Conservation (phyloP, 2,113 vertebrate species). For the Neofelis nebulosa region DNA sequence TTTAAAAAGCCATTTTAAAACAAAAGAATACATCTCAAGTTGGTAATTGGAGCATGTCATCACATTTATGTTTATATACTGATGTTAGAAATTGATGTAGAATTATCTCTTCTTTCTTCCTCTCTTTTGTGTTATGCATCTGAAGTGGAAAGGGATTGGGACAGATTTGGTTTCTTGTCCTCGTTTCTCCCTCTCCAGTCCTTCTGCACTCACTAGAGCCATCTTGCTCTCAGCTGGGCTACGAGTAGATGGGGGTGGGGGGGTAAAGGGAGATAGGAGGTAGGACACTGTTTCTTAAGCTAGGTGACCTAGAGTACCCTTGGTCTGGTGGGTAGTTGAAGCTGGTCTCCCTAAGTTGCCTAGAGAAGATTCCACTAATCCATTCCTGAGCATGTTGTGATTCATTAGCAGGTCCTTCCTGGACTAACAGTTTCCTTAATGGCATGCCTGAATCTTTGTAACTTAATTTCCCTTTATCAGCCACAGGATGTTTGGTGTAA, state of each 20-base stretch:
- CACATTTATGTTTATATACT: background rate
- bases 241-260: background rate
- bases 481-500: background rate
- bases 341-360: rapidly evolving
- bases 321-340: background rate
- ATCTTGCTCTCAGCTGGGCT: background rate
- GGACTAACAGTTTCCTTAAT: background rate
- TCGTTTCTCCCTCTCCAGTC: background rate
- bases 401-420: background rate
- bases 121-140: background rate
- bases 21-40: background rate
- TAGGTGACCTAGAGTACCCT: background rate
- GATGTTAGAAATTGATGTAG: background rate
- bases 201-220: background rate
- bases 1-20: background rate
- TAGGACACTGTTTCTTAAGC: background rate
- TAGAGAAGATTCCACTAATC: background rate
- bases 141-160: background rate
- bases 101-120: background rate
- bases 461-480: background rate
- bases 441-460: background rate
- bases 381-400: background rate
- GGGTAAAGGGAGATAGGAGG: background rate
- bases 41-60: background rate
- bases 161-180: background rate